Conservation (phyloP, 2,888 invertebrate genomes). For the Erebia palarica region DNA sequence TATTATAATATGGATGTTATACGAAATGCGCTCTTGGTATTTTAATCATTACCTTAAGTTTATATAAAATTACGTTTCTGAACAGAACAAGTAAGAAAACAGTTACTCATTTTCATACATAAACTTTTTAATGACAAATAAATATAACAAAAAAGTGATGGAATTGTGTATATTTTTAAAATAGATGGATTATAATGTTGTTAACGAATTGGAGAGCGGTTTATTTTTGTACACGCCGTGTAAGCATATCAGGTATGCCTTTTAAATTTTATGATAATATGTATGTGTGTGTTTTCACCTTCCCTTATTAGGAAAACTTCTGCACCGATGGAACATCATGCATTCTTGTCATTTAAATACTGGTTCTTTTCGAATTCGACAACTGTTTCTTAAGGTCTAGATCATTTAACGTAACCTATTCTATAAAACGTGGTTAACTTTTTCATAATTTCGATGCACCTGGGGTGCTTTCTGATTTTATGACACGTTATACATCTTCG, state of each 20-base stretch:
- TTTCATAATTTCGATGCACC: no score
- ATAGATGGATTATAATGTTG: conserved; percentile 49
- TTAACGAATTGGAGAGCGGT: conserved; percentile 68
- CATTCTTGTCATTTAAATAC: no score
- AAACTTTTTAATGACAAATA: conserved; percentile 28
- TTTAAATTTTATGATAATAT: conserved; percentile 43
- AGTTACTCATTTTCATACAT: background rate
- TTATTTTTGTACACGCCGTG: conserved; percentile 78
- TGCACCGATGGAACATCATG: conserved; percentile 29
- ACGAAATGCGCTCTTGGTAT: no score
- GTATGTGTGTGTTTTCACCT: conserved; percentile 47
- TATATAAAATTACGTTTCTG: no score
- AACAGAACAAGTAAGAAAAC: background rate
- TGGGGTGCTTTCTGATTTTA: no score
- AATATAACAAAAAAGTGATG: conserved; percentile 21
- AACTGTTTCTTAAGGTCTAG: no score
- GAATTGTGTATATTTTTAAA: conserved; percentile 28
- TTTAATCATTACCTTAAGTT: no score
- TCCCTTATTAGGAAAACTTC: conserved; percentile 39
- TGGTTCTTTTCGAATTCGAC: no score
- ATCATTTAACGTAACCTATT: no score
- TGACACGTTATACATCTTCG: no score
- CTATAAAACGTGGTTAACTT: no score
- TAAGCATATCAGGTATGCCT: conserved; percentile 79
- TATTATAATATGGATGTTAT: no score